A percentile compares a stretch with the other conserved stretches of the same genome.
These are phyloP conservation scores for Sebastes trivittatus DNA, from an alignment of 2,797 vertebrate species.

Conservation along the genomic window DNA sequence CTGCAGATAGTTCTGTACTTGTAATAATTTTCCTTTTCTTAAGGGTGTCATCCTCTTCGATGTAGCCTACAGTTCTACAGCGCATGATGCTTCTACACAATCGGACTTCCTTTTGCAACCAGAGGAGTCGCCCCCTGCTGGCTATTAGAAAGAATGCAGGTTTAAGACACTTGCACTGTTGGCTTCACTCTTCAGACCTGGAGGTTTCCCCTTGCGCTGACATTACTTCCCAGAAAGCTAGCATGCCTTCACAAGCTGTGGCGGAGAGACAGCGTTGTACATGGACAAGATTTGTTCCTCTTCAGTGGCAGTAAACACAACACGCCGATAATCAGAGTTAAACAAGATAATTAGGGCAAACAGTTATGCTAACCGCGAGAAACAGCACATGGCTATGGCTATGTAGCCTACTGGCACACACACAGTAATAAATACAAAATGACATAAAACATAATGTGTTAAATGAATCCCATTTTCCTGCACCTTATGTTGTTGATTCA, in stretches of 20 bases:
- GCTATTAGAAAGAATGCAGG: neutral
- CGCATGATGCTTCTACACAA: neutral
- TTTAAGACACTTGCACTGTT: neutral
- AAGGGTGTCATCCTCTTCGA: neutral
- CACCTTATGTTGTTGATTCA: slow-evolving; percentile 15
- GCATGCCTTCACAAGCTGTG: neutral
- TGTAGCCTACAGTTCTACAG: neutral
- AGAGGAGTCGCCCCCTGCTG: neutral
- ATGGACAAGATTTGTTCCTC: neutral
- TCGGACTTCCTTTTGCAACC: too few relatives aligned
- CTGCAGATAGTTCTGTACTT: neutral
- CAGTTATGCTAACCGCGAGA: neutral
- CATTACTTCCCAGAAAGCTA: neutral
- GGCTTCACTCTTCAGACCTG: too few relatives aligned
- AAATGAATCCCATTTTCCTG: neutral
- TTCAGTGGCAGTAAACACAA: neutral
- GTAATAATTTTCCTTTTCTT: neutral
- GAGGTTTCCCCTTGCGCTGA: too few relatives aligned
- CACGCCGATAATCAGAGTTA: neutral
- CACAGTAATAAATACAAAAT: neutral
- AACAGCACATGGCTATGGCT: neutral
- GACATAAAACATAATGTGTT: neutral
- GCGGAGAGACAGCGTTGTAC: neutral
- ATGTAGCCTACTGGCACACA: neutral
- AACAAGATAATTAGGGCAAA: neutral